Conservation (phyloP, 2,113 vertebrate species). For the Paratilapia polleni region DNA sequence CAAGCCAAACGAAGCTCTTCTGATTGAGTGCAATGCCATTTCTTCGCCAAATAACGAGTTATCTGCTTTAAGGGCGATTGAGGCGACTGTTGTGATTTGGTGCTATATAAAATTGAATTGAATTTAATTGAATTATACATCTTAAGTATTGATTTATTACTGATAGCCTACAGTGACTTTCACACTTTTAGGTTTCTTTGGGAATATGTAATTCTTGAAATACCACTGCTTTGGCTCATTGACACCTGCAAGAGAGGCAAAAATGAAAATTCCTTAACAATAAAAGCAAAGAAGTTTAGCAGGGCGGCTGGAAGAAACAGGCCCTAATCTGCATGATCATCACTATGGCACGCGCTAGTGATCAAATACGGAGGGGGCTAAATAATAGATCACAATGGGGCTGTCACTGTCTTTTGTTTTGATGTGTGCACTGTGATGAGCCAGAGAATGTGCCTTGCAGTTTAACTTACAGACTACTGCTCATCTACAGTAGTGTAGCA, state of each 20-base stretch:
- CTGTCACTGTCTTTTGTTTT: slow-evolving; percentile 73
- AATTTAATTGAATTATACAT: too few relatives aligned
- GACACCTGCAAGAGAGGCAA: slow-evolving; percentile 32
- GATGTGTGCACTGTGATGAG: slow-evolving; percentile 72
- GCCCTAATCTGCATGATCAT: slow-evolving; percentile 78
- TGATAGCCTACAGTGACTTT: background rate
- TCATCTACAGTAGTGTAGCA: slow-evolving; percentile 59
- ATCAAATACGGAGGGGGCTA: slow-evolving; percentile 77
- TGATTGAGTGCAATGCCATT: too few relatives aligned
- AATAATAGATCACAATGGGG: slow-evolving; percentile 83
- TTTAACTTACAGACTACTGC: slow-evolving; percentile 72
- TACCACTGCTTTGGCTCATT: background rate
- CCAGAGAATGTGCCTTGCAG: slow-evolving; percentile 70
- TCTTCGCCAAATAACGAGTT: too few relatives aligned
- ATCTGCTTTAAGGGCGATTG: too few relatives aligned
- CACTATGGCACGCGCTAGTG: slow-evolving; percentile 60
- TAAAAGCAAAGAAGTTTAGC: slow-evolving; percentile 53
- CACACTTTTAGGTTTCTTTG: background rate
- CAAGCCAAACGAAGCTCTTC: too few relatives aligned
- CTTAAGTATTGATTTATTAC: background rate
- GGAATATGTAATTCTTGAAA: background rate
- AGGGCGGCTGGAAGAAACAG: slow-evolving; percentile 55
- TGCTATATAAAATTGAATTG: too few relatives aligned
- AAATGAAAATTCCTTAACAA: slow-evolving; percentile 44
- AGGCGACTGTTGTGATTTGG: too few relatives aligned